These are phyloP conservation scores for Troides oblongomaculatus DNA, from an alignment of 2,888 invertebrate genomes.

Conservation along the genomic window DNA sequence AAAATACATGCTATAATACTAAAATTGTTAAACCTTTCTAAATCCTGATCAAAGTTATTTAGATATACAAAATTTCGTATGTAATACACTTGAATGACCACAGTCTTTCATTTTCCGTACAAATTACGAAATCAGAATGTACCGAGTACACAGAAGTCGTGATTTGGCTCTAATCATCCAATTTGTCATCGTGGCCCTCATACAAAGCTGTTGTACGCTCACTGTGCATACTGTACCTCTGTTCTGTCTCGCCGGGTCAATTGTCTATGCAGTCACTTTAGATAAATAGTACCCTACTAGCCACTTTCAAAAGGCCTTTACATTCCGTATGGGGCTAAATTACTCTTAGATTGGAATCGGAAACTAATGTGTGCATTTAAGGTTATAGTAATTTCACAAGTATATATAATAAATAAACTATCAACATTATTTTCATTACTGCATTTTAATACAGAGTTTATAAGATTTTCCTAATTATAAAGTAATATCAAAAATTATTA, in stretches of 20 bases:
- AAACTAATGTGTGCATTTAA: slow-evolving; percentile 2
- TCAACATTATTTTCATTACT: not conserved
- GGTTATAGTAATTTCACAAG: not conserved
- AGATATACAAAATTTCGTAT: not conserved
- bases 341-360: slow-evolving; percentile 15
- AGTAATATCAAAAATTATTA: not conserved
- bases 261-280: slow-evolving; percentile 60
- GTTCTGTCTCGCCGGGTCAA: slow-evolving; percentile 39
- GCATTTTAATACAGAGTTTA: not conserved
- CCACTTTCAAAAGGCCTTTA: slow-evolving; percentile 56
- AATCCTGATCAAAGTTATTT: no score
- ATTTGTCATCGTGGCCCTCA: slow-evolving; percentile 54
- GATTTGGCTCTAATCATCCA: slow-evolving; percentile 58
- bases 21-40: no score
- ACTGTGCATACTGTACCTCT: slow-evolving; percentile 32
- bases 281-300: slow-evolving; percentile 59
- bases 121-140: slow-evolving; percentile 34
- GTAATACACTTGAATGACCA: not conserved
- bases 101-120: slow-evolving; percentile 6
- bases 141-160: slow-evolving; percentile 42
- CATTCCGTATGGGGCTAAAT: slow-evolving; percentile 49
- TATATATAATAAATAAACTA: not conserved
- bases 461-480: not conserved
- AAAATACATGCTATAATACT: no score
- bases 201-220: slow-evolving; percentile 40